Evolutionary conservation across 2,797 vertebrate species (phyloP), one percentile per base, ranked within the genome.

Genomic region (Momotus momota): DNA sequence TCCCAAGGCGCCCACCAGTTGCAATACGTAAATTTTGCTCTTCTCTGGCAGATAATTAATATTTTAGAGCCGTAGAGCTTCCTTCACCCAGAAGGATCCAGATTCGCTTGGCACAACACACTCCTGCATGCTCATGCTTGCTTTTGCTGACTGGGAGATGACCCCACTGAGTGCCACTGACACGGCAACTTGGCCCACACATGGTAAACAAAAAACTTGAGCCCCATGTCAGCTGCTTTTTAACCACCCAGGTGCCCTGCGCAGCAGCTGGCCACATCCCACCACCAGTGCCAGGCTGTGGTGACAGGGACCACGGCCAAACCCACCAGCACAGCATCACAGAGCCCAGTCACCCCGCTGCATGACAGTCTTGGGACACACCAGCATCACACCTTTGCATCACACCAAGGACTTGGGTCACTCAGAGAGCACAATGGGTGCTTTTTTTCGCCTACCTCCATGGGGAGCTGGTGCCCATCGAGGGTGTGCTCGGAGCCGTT

Each of bases 401-500:
- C 54, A 4, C 51, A 16, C 10, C 73, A 16, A 62, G 51, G 33
- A 9, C 26, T 38, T 2, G 46, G 15, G 38, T 0, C 0, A 14
- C 67, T 29, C 54, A 4, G 31, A 21, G 12, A 0, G 0, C 8
- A 1, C 1, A 0, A 10, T 2, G 21, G 31, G 21, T 23, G 33
- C 1, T 31, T 57, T 60, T 52, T 21, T 20, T 84, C 6, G 1
- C 83, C 2, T 86, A 96, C 99, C 98, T 99, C 99, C 98, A 99
- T 98, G 22, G 98, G 98, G 86, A 96, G 98, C 95, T 96, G 97
- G 86, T 51, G 98, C 29, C 98, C 82, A 0, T 99, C 98, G 6
- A 99, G 86, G 1, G 98, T 99, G 97, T 99, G 99, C 96, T 99
- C 98, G 0, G 98, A 99, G 26, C 99, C 99, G 0, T 98, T 98